phyloP scores from a whole-genome alignment of 2,888 invertebrate genomes.

The Drosophila austrosaltans region DNA sequence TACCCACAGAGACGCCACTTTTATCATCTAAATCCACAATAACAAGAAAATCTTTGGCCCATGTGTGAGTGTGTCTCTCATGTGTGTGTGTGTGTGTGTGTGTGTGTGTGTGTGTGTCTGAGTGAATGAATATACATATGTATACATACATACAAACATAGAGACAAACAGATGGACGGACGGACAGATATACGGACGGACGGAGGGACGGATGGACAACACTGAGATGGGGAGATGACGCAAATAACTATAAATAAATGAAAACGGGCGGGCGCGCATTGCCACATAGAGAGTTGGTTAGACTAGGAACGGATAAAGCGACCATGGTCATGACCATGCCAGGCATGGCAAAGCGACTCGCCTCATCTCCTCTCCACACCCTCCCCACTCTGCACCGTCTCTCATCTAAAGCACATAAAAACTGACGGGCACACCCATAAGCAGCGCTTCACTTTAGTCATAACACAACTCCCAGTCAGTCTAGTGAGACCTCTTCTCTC shows the following conservation, averaged over 20 bases:
- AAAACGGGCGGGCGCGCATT: constrained; percentile 52
- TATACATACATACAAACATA: constrained; percentile 16
- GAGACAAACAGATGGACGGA: constrained; percentile 16
- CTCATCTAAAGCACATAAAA: constrained; percentile 4
- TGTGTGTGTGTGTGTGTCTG: constrained; percentile 27
- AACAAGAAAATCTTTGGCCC: constrained; percentile 52
- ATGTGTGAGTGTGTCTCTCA: constrained; percentile 5
- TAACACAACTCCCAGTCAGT: constrained; percentile 22
- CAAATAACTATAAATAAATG: constrained; percentile 81
- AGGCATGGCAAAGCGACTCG: constrained; percentile 20
- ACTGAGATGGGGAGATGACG: constrained; percentile 73
- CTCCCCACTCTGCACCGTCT: neutral
- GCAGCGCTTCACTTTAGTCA: constrained; percentile 7
- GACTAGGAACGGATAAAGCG: constrained; percentile 25
- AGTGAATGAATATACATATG: constrained; percentile 15
- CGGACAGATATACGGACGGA: neutral
- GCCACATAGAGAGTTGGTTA: constrained; percentile 42
- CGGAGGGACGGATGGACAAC: constrained; percentile 6
- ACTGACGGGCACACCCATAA: constrained; percentile 38
- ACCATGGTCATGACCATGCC: constrained; percentile 74
- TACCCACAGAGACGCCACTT: constrained; percentile 65
- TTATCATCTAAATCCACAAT: constrained; percentile 49
- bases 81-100: constrained; percentile 29
- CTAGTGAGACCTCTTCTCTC: neutral
- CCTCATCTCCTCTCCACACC: neutral